A percentile compares a stretch with the other conserved stretches of the same genome.
Conservation (phyloP, 2,113 vertebrate species). For the Entelurus aequoreus region DNA sequence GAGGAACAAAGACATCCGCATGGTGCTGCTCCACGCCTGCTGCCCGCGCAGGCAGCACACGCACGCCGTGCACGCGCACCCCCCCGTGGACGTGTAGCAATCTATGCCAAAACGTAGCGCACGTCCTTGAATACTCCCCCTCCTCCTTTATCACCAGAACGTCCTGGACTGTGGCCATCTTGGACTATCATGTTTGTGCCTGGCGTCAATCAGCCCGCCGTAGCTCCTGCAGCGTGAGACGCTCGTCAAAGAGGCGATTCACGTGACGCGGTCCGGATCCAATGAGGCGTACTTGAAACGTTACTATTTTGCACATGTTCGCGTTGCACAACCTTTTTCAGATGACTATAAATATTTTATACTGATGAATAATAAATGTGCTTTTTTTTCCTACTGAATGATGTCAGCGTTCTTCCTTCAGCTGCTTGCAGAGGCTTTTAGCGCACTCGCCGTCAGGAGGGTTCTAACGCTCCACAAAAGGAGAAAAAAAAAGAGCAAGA, state of each 20-base stretch:
- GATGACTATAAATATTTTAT: constrained; percentile 66
- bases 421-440: constrained; percentile 26
- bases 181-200: constrained; percentile 52
- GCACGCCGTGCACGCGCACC: constrained; percentile 69
- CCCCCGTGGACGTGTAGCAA: constrained; percentile 88
- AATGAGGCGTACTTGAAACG: constrained; percentile 51
- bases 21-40: constrained; percentile 81
- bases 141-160: constrained; percentile 51
- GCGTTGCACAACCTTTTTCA: constrained; percentile 62
- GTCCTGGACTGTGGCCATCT: constrained; percentile 48
- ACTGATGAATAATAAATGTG: constrained; percentile 64
- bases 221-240: constrained; percentile 41
- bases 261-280: constrained; percentile 35
- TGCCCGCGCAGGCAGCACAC: constrained; percentile 70
- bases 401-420: constrained; percentile 41
- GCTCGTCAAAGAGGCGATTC: constrained; percentile 18
- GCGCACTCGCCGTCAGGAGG: neutral
- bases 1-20: constrained; percentile 90
- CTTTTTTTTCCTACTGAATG: constrained; percentile 40
- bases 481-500: no score
- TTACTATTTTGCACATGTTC: constrained; percentile 65
- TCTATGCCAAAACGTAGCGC: constrained; percentile 36
- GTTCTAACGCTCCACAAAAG: constrained; percentile 2
- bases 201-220: constrained; percentile 46
- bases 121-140: constrained; percentile 6